Evolutionary conservation across 2,797 vertebrate genomes (phyloP).

Genomic region (Phoxinus dragarum): DNA sequence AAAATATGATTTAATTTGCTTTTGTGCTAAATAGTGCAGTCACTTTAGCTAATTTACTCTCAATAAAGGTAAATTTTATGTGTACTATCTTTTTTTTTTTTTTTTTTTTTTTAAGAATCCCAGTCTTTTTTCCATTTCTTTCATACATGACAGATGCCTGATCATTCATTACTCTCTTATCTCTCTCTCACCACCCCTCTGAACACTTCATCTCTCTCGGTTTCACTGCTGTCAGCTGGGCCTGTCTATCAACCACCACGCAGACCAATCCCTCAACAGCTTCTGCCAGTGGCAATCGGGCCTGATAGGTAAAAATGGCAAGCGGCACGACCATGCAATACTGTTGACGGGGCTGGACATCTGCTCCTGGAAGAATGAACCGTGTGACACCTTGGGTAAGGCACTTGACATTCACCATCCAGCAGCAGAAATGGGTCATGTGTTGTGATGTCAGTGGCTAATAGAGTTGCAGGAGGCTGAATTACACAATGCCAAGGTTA

Average conservation of each 20-base stretch:
- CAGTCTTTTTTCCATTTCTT: not conserved
- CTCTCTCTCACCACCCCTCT: conserved; percentile 26
- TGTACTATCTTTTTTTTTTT: not conserved
- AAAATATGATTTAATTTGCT: not conserved
- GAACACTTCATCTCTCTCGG: conserved; percentile 9
- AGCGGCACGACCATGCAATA: conserved; percentile 94
- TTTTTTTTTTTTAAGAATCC: not conserved
- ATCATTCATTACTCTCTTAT: conserved; percentile 22
- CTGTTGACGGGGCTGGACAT: conserved; percentile 97
- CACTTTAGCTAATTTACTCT: not conserved
- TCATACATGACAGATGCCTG: not conserved
- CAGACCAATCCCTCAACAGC: conserved; percentile 96
- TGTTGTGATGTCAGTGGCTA: conserved; percentile 11
- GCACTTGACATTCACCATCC: not conserved
- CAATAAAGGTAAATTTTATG: not conserved
- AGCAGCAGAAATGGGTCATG: conserved; percentile 12
- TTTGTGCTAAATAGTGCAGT: not conserved
- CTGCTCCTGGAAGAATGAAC: conserved; percentile 99
- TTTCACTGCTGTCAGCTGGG: conserved; percentile 79
- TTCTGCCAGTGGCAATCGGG: conserved; percentile 99
- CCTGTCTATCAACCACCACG: conserved; percentile 92
- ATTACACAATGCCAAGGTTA: not conserved
- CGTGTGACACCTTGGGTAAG: conserved; percentile 95
- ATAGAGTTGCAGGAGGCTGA: not conserved
- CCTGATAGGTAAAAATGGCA: conserved; percentile 89